phyloP scores from a whole-genome alignment of 2,113 vertebrate genomes.

The Delphinapterus leucas region DNA sequence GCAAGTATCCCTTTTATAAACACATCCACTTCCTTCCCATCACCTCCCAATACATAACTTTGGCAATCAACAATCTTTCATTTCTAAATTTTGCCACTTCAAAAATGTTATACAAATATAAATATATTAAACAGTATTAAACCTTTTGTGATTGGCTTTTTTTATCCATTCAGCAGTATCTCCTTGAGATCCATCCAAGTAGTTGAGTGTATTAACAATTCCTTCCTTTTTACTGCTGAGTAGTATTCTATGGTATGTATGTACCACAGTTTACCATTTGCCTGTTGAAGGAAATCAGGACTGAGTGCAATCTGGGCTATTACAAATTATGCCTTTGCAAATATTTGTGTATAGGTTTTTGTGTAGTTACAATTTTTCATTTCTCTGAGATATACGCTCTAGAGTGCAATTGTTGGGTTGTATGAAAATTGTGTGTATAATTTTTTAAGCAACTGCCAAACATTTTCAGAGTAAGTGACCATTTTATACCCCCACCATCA shows the following conservation, averaged over 20 bases:
- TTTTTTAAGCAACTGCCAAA: neutral
- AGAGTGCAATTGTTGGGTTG: neutral
- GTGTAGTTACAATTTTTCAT: neutral
- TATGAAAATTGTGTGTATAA: neutral
- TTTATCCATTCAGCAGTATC: neutral
- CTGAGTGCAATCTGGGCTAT: neutral
- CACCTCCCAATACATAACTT: neutral
- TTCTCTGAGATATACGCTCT: neutral
- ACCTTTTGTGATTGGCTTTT: neutral
- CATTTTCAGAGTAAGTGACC: neutral
- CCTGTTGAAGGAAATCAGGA: neutral
- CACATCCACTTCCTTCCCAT: neutral
- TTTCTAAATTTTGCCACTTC: neutral
- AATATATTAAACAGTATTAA: neutral
- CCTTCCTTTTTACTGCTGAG: neutral
- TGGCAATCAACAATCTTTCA: neutral
- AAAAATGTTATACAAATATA: neutral
- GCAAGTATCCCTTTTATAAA: neutral
- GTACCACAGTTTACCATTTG: neutral
- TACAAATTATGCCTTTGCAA: neutral
- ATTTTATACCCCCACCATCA: neutral
- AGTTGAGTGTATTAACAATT: neutral
- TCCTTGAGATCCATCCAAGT: neutral
- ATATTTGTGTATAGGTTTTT: neutral
- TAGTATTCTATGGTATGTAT: neutral